Base-by-base conservation (phyloP, 2,797 vertebrate species). In the Sebastes taczanowskii region DNA sequence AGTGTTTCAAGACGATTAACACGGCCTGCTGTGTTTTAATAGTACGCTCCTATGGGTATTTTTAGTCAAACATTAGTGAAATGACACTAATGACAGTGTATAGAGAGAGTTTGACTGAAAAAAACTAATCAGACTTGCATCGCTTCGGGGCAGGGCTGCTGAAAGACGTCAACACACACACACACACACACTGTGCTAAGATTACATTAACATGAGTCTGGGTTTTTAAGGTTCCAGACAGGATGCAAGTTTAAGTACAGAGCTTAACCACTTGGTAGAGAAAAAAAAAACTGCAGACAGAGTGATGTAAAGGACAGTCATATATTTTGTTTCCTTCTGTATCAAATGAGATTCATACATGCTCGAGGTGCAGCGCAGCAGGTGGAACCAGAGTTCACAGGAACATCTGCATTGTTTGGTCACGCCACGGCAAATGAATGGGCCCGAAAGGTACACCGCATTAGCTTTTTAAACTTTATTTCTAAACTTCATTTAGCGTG, bases 1-100 rank as follows among this genome's bases (percentile, higher is more conserved):
- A 85, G 77, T 76, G 81, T 92, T 91, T 91, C 85, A 77, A 66
- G 78, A 76, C 74, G 74, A 92, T 91, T 84, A 88, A 88, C 89
- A 85, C 84, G 34, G 82, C 63, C 62, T 9, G 74, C 86, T 82
- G 85, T 86, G 84, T 88, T 86, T 91, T 88, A 90, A 86, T 56
- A 80, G 76, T 22, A 46, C 7, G n/a, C 84, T 82, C 84, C 81
- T 87, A 1, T 71, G 84, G 81, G 85, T 92, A 85, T 90, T 89
- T 93, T 91, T 82, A 86, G 88, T 84, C 81, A 83, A 85, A 90
- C 90, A 91, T 92, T 90, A 91, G 83, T 75, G 80, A 91, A 94
- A 91, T 91, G 75, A 91, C 88, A 88, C 85, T 86, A 92, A 91
- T 90, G 89, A 86, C 84, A 75, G 78, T 81, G 78, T 80, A 74